These are phyloP conservation scores for Alces alces DNA, from an alignment of 2,113 vertebrate species.

Conservation along the genomic window DNA sequence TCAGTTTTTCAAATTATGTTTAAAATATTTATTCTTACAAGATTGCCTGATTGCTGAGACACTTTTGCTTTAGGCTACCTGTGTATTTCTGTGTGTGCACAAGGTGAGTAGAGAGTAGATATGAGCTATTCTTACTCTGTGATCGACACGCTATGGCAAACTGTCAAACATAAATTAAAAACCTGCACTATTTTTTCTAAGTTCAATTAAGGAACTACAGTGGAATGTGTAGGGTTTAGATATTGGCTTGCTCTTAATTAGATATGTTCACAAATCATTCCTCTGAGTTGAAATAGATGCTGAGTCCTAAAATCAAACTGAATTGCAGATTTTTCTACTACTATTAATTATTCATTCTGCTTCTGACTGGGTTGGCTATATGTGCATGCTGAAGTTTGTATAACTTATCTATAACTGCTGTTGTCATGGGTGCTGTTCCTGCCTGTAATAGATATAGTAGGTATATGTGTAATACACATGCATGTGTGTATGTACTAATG, in stretches of 20 bases:
- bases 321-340: background rate
- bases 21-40: background rate
- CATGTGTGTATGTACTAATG: no score
- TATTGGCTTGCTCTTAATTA: conserved; percentile 35
- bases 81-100: background rate
- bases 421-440: background rate
- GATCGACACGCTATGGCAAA: background rate
- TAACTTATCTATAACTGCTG: background rate
- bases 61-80: background rate
- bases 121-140: background rate
- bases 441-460: background rate
- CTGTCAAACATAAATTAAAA: conserved; percentile 26
- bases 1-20: background rate
- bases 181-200: background rate
- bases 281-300: background rate
- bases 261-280: background rate
- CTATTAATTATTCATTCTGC: background rate
- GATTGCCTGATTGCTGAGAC: background rate
- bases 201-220: background rate
- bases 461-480: background rate
- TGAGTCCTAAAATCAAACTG: conserved; percentile 35
- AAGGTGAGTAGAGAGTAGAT: accelerated
- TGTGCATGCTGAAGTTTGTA: background rate
- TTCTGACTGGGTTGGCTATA: background rate
- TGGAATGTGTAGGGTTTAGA: background rate